These are phyloP conservation scores for Spilosoma lubricipeda DNA, from an alignment of 2,888 invertebrate genomes.

Conservation along the genomic window DNA sequence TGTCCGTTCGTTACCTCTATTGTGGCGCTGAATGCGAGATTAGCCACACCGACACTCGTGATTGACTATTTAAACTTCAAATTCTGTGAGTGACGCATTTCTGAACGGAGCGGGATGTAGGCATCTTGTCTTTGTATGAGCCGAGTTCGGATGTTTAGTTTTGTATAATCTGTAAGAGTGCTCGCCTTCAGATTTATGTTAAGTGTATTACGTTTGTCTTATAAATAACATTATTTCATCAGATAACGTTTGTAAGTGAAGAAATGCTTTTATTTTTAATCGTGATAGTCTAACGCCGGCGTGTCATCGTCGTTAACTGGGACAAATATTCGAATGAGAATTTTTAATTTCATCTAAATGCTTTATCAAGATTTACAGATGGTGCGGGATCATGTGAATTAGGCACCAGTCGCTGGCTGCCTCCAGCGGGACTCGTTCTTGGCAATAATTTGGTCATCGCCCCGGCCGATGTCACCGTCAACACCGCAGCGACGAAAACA, in stretches of 20 bases:
- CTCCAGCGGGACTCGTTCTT: constrained; percentile 74
- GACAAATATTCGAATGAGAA: constrained; percentile 51
- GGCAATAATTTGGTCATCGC: constrained; percentile 83
- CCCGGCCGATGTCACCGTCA: constrained; percentile 58
- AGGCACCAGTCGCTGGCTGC: constrained; percentile 56
- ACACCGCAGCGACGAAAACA: constrained; percentile 54
- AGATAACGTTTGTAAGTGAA: constrained; percentile 45
- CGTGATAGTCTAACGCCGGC: constrained; percentile 44
- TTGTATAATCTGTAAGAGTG: constrained; percentile 48
- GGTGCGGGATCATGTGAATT: constrained; percentile 61
- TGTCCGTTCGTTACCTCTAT: constrained; percentile 85
- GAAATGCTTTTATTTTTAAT: constrained; percentile 47
- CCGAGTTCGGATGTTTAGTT: constrained; percentile 41
- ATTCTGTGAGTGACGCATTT: constrained; percentile 76
- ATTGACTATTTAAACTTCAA: constrained; percentile 84
- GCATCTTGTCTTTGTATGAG: constrained; percentile 53
- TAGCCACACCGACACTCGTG: constrained; percentile 82
- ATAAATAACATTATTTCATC: constrained; percentile 53
- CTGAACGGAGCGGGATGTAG: constrained; percentile 55
- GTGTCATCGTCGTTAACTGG: constrained; percentile 58
- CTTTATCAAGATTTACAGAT: constrained; percentile 71
- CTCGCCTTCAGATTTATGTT: constrained; percentile 49
- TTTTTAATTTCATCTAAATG: constrained; percentile 67
- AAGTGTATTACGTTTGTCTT: constrained; percentile 49
- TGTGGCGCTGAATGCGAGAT: constrained; percentile 83